Conservation (phyloP, 2,113 vertebrate species). For the Holacanthus passer region DNA sequence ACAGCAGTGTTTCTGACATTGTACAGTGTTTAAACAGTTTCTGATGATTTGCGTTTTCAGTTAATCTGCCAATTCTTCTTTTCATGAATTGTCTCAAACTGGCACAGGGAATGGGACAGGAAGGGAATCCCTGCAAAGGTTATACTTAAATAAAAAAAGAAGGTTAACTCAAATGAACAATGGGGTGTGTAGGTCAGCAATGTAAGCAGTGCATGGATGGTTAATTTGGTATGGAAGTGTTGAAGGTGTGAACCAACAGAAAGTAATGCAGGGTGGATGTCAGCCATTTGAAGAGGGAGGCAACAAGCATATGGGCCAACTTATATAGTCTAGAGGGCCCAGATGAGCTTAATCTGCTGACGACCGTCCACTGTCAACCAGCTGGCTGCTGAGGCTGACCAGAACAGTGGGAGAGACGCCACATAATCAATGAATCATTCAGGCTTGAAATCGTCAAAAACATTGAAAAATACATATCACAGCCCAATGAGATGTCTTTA, state of each 20-base stretch:
- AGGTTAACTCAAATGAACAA: too few species aligned
- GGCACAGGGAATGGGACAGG: not conserved
- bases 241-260: too few species aligned
- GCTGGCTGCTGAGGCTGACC: too few species aligned
- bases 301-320: too few species aligned
- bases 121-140: not conserved
- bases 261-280: too few species aligned
- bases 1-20: not conserved
- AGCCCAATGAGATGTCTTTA: not conserved
- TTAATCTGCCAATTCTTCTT: not conserved
- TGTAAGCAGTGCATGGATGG: not conserved
- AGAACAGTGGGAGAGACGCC: not conserved
- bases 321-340: not conserved
- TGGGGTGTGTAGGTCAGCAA: not conserved
- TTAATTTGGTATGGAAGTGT: too few species aligned
- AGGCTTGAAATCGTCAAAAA: not conserved
- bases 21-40: not conserved
- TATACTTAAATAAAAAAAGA: not conserved
- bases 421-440: not conserved
- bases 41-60: not conserved
- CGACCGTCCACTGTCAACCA: not conserved
- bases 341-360: not conserved
- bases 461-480: not conserved
- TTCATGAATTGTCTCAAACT: not conserved
- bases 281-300: too few species aligned